Evolutionary conservation across 2,113 vertebrate species (phyloP), one percentile per base, ranked within the genome.

Genomic region (Gymnarchus niloticus): DNA sequence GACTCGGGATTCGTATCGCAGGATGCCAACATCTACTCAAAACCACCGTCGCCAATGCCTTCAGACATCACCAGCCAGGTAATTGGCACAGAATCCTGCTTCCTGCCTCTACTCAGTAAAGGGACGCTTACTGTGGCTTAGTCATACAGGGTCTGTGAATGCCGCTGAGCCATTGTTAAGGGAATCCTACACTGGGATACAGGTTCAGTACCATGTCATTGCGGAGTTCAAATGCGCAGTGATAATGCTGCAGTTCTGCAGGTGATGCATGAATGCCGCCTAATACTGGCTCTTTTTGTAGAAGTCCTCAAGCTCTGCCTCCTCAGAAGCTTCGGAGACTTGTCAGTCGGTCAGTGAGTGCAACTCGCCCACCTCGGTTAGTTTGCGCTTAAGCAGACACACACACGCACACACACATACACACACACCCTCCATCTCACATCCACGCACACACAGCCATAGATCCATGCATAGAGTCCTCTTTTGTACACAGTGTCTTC

Each of bases 341-440:
- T 99, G 97, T 93, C 98, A 97, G 94, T 98, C 97, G 0, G 96
- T 99, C 91, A 99, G 98, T 93, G 98, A 98, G 92, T 99, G 98
- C 96, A 97, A 93, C 96, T 99, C 97, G 89, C 98, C 98, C 57
- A 98, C 97, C 88, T 95, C 96, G 95, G 97, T 99, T 91, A 97
- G 98, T 98, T 81, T 86, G 10, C 48, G 0, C 83, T 33, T 3
- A n/a, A 37, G 7, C 85, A 44, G 9, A 14, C 10, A 12, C 83
- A 83, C 56, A 61, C 21, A 2, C 51, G 56, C 51, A 10, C 81
- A 83, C 81, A 56, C 33, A 41, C 52, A 56, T 41, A 41, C 41
- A 44, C 25, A 49, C 4, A 85, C 28, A 33, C 21, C 69, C 52
- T 69, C 17, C 28, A 37, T 28, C 61, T 73, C 76, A 78, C 10